Evolutionary conservation across 2,888 invertebrate species (phyloP), one percentile per base, ranked within the genome.

Genomic region (Drosophila incognita): DNA sequence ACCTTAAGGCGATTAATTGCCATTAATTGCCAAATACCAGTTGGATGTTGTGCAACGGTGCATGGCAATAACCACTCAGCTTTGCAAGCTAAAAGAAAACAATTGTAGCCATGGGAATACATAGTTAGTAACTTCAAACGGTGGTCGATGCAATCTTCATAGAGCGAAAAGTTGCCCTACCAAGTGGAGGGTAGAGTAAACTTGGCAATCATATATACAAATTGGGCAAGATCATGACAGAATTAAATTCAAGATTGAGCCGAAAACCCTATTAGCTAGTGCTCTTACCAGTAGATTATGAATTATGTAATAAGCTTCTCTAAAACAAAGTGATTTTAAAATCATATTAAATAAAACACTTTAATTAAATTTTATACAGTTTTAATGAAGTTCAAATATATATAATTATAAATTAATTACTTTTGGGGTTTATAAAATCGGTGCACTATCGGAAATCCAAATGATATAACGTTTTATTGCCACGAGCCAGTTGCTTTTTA

Each of bases 381-480:
- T 42, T 42, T 42, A 42, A 21, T 21, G 0, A 42, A 11, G 5
- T 21, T 42, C 0, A 21, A 11, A 11, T 5, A 42, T 42, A 42
- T 42, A 42, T 42, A 21, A 21, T 21, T 6, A 21, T 11, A 5
- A 21, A 21, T 2, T 46, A 21, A 7, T 4, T 46, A 8, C 46
- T 46, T 15, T 24, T 46, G 11, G 5, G 1, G 2, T 21, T 42
- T 11, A 15, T 46, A 2, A 13, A 29, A 29, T 11, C 10, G 27
- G 1, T 13, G 7, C 36, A 29, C 15, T 38, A 33, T 57, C 4
- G n/a, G 11, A 51, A 66, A 58, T 56, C n/a, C 42, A 67, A 78
- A 78, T 67, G 36, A 33, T 61, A 40, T 57, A 33, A 49, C n/a
- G 48, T 31, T 52, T 66, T 59, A 67, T 68, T 58, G 60, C 57